Conservation (phyloP, 2,888 invertebrate genomes). For the Dicycla oo region DNA sequence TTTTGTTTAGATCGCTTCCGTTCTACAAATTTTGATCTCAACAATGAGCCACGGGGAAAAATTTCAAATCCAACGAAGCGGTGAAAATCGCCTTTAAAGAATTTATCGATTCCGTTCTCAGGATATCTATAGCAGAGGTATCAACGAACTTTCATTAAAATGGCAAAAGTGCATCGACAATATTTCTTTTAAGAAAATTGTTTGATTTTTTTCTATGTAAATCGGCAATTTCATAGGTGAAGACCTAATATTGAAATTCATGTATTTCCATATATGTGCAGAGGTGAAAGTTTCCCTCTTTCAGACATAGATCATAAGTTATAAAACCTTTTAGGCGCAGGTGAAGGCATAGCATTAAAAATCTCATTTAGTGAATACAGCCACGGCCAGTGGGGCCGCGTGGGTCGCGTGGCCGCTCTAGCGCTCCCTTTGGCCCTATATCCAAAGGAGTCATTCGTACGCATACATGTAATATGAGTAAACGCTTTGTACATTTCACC, state of each 20-base stretch:
- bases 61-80: too few relatives aligned
- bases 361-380: constrained; percentile 59
- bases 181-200: too few relatives aligned
- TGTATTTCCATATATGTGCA: constrained; percentile 15
- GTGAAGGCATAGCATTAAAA: constrained; percentile 61
- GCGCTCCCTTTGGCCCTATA: constrained; percentile 56
- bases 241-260: constrained; percentile 36
- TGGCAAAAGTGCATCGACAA: too few relatives aligned
- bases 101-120: too few relatives aligned
- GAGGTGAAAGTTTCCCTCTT: constrained; percentile 25
- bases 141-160: too few relatives aligned
- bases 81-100: too few relatives aligned
- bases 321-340: constrained; percentile 62
- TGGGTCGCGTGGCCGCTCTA: constrained; percentile 12
- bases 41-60: too few relatives aligned
- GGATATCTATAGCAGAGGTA: too few relatives aligned
- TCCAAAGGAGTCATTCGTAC: constrained; percentile 72
- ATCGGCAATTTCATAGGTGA: too few relatives aligned
- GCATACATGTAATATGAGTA: constrained; percentile 83
- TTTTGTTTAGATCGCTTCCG: too few relatives aligned
- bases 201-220: too few relatives aligned
- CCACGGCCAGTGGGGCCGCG: constrained; percentile 49
- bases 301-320: constrained; percentile 50
- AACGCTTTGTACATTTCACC: constrained; percentile 88
- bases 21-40: too few relatives aligned